These are phyloP conservation scores for Linnaemya tessellans DNA, from an alignment of 2,888 invertebrate genomes.

Conservation along the genomic window DNA sequence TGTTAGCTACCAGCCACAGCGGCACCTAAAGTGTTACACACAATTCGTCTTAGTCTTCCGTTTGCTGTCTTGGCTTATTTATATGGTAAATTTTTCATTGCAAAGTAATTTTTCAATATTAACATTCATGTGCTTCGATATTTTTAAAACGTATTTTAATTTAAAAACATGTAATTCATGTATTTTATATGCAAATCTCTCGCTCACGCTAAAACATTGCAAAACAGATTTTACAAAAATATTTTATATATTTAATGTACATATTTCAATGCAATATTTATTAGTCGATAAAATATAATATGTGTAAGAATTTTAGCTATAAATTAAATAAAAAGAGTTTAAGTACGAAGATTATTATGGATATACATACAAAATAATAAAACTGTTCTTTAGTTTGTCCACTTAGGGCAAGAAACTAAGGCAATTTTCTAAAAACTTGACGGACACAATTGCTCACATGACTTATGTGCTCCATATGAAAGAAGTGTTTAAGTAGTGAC, in stretches of 20 bases:
- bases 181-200: constrained; percentile 47
- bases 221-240: not conserved
- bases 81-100: constrained; percentile 48
- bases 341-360: not conserved
- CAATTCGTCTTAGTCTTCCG: not conserved
- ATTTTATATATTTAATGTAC: not conserved
- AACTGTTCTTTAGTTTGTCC: no score
- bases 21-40: not conserved
- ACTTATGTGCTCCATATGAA: no score
- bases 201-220: not conserved
- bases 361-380: not conserved
- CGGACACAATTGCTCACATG: no score
- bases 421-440: no score
- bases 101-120: constrained; percentile 40
- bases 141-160: constrained; percentile 46
- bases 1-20: no score
- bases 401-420: no score
- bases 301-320: not conserved
- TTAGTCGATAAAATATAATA: no score
- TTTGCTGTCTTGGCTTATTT: constrained; percentile 48
- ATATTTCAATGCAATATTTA: not conserved
- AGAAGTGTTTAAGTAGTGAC: no score
- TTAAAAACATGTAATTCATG: constrained; percentile 49
- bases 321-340: not conserved
- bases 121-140: constrained; percentile 33